Base-by-base conservation (phyloP, 2,888 invertebrate genomes). In the Meteorus cinctellus region DNA sequence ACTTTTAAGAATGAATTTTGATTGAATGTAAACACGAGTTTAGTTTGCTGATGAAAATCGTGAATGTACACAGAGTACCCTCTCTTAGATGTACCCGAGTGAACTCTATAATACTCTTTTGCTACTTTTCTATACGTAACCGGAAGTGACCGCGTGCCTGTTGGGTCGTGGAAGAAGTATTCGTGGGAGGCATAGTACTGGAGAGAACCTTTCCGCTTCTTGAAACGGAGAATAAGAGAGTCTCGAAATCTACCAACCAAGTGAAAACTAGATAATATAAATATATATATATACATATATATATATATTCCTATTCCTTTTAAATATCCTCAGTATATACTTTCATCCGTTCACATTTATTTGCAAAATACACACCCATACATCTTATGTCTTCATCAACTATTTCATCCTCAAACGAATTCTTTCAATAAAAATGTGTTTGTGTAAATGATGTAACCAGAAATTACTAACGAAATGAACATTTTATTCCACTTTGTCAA, bases 91-190 rank as follows among this genome's bases (percentile, higher is more conserved):
- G 67, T 76, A 72, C 51, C 68, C 72, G 72, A 72, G 72, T 76
- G 76, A 76, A 72, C 72, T 76, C 72, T 72, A 62, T 55, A 55
- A 55, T 24, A 55, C 55, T 55, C 63, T 70, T 67, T 72, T 48
- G 72, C 72, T 72, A 72, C 67, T 70, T 34, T 34, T 60, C 68
- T 76, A 72, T 76, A 76, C 76, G 76, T 72, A 76, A 76, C 76
- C 76, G 76, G 76, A 76, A 76, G 76, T 76, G 76, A 76, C 76
- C 72, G 76, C 76, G 76, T 76, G 76, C 72, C 76, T 76, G 76
- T 76, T 76, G 76, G 76, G 76, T 76, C 76, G 76, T 76, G 76
- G 76, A 76, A 76, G 76, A 76, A 72, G 76, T 76, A 76, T 76
- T 76, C 76, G 76, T 76, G 76, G 76, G 76, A 76, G 76, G 76